Conservation (phyloP, 2,888 invertebrate genomes). For the Ectemnius lituratus region DNA sequence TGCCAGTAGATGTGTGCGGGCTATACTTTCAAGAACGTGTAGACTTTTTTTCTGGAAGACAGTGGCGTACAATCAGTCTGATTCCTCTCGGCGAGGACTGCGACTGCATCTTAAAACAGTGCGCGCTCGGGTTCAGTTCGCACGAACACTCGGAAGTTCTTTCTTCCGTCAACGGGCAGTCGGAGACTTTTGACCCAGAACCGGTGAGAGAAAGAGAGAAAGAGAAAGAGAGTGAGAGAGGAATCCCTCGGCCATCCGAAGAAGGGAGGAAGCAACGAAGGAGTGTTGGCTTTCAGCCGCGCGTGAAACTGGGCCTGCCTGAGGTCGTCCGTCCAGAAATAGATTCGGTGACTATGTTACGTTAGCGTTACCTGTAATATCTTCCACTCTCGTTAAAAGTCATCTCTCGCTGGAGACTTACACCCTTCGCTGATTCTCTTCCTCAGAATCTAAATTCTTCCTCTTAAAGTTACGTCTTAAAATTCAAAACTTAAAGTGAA, state of each 20-base stretch:
- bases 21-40: too few relatives aligned
- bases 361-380: background rate
- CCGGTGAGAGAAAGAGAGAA: slow-evolving; percentile 45
- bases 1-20: too few relatives aligned
- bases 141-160: slow-evolving; percentile 31
- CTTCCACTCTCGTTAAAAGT: background rate
- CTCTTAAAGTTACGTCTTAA: too few relatives aligned
- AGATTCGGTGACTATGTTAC: slow-evolving; percentile 24
- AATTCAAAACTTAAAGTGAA: too few relatives aligned
- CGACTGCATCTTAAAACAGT: too few relatives aligned
- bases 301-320: slow-evolving; percentile 48
- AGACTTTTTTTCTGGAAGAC: too few relatives aligned
- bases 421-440: too few relatives aligned
- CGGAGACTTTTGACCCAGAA: slow-evolving; percentile 67
- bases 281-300: slow-evolving; percentile 61
- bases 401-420: too few relatives aligned
- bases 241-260: too few relatives aligned
- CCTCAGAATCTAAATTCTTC: too few relatives aligned
- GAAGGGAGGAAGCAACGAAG: slow-evolving; percentile 62
- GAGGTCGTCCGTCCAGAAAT: slow-evolving; percentile 56
- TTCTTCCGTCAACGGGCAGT: slow-evolving; percentile 40
- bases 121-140: slow-evolving; percentile 29
- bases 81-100: too few relatives aligned
- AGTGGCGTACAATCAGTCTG: too few relatives aligned
- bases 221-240: slow-evolving; percentile 50